Evolutionary conservation across 2,888 invertebrate species (phyloP).

Genomic region (Limnephilus rhombicus): DNA sequence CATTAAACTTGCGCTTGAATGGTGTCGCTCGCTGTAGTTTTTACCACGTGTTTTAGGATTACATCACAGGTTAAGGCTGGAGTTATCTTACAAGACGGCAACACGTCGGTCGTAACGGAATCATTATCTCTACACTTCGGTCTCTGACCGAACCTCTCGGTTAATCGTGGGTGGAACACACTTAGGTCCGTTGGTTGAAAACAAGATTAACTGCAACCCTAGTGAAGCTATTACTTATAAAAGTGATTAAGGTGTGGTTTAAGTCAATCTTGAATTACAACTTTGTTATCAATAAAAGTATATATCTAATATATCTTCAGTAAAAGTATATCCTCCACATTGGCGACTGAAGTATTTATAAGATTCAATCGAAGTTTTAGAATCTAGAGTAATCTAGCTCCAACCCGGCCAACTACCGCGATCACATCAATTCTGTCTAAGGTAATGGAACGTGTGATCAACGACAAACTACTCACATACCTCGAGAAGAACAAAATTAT

Average conservation of each 20-base stretch:
- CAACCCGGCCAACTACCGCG: no score
- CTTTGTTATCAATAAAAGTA: neutral
- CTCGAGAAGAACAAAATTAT: no score
- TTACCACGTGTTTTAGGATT: neutral
- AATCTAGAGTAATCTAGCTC: no score
- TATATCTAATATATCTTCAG: no score
- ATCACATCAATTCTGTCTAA: no score
- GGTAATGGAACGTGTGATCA: no score
- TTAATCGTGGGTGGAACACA: slow-evolving; percentile 25
- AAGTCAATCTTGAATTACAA: neutral
- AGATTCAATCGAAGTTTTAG: no score
- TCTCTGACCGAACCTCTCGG: neutral
- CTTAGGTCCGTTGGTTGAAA: neutral
- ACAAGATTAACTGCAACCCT: neutral
- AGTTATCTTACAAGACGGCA: neutral
- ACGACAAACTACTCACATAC: no score
- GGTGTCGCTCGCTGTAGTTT: neutral
- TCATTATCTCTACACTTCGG: neutral
- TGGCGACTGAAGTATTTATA: neutral
- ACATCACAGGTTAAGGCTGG: neutral
- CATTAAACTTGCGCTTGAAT: neutral
- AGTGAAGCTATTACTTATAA: neutral
- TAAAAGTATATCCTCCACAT: neutral
- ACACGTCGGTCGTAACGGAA: neutral
- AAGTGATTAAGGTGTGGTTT: neutral